A percentile compares a stretch with the other conserved stretches of the same genome.
Conservation (phyloP, 92 coral and sea anemone genomes). For the Heteractis magnifica region DNA sequence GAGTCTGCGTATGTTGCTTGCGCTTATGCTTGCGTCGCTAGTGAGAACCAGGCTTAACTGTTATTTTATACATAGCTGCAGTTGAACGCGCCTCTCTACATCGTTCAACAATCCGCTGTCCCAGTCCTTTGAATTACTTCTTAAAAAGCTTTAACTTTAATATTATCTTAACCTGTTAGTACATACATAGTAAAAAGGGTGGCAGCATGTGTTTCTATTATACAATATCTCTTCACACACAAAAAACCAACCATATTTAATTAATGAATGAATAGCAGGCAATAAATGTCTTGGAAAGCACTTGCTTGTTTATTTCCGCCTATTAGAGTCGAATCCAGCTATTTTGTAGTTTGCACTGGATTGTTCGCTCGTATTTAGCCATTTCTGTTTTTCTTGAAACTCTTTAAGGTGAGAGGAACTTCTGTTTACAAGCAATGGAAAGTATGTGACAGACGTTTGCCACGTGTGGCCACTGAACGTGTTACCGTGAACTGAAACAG, state of each 20-base stretch:
- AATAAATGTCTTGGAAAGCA: neutral
- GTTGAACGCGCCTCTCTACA: too few relatives aligned
- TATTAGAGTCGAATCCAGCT: neutral
- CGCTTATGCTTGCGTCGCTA: too few relatives aligned
- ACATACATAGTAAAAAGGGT: conserved; percentile 2
- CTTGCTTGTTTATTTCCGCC: neutral
- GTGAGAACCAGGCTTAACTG: too few relatives aligned
- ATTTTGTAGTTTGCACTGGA: too few relatives aligned
- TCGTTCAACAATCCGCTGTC: too few relatives aligned
- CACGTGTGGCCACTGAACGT: too few relatives aligned
- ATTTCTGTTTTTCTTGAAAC: neutral
- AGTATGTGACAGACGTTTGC: too few relatives aligned
- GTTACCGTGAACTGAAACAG: too few relatives aligned
- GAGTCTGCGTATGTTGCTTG: too few relatives aligned
- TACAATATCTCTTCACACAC: neutral
- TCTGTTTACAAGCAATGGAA: neutral
- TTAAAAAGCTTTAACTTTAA: too few relatives aligned
- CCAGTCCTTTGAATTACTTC: too few relatives aligned
- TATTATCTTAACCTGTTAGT: neutral
- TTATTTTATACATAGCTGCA: too few relatives aligned
- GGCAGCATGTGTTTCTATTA: conserved; percentile 23
- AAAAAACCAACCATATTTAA: neutral
- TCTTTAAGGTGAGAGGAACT: neutral
- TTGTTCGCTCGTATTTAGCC: neutral
- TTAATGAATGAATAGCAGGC: neutral